These are phyloP conservation scores for Dicrurus megarhynchus DNA, from an alignment of 2,113 vertebrate genomes.

Conservation along the genomic window DNA sequence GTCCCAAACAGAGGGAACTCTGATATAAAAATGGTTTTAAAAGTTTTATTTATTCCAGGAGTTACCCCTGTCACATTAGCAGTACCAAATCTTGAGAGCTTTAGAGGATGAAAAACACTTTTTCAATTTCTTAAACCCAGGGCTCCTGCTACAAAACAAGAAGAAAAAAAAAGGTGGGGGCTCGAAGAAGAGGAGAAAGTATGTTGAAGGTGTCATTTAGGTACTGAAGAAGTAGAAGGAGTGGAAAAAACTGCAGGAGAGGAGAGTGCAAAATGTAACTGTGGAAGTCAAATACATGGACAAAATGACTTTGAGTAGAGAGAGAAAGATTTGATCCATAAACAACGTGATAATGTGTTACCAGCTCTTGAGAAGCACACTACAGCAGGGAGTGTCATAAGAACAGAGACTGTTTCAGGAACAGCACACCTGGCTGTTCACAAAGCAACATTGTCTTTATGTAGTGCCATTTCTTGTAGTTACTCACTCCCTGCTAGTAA, in stretches of 20 bases:
- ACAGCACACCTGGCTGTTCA: not conserved
- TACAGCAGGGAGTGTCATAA: not conserved
- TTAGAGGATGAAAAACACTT: not conserved
- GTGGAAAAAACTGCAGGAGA: not conserved
- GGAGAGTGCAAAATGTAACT: not conserved
- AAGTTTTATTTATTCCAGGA: not conserved
- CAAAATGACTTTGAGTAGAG: not conserved
- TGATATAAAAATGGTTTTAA: not conserved
- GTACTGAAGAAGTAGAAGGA: not conserved
- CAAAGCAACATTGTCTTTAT: not conserved
- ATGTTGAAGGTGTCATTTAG: not conserved
- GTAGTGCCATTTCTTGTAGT: not conserved
- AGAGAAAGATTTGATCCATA: not conserved
- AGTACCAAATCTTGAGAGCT: not conserved
- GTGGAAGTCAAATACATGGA: not conserved
- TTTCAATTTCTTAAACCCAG: not conserved
- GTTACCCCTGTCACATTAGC: not conserved
- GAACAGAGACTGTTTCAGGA: not conserved
- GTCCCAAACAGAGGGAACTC: not conserved
- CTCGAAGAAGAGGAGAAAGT: not conserved
- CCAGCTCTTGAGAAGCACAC: not conserved
- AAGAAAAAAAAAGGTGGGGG: accelerated
- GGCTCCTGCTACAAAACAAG: not conserved
- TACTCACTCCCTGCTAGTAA: not conserved
- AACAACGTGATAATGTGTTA: not conserved